These are phyloP conservation scores for Antennarius striatus DNA, from an alignment of 2,113 vertebrate genomes.

Conservation along the genomic window DNA sequence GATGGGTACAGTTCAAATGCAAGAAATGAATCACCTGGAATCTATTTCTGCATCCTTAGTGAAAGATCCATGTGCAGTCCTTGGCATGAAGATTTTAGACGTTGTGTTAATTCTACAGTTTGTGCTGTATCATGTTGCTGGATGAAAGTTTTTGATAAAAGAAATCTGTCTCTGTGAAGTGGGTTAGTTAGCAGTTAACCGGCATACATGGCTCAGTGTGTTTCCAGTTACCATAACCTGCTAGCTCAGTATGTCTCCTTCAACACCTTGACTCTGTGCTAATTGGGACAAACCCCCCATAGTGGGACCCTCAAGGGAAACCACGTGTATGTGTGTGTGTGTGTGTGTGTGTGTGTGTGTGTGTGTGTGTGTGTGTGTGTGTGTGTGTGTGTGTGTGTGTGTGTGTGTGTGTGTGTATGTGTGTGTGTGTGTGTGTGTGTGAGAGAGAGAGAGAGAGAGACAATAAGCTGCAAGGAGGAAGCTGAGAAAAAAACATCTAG, in stretches of 20 bases:
- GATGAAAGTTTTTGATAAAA: slow-evolving; percentile 49
- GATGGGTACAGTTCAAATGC: too few relatives aligned
- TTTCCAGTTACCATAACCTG: slow-evolving; percentile 64
- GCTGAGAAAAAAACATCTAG: too few relatives aligned
- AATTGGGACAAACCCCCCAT: slow-evolving; percentile 68
- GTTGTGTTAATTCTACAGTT: slow-evolving; percentile 33
- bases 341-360: slow-evolving; percentile 20
- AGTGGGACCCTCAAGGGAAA: slow-evolving; percentile 58
- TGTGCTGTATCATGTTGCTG: slow-evolving; percentile 34
- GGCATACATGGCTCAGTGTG: slow-evolving; percentile 51
- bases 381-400: slow-evolving; percentile 21
- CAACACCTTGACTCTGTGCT: slow-evolving; percentile 65
- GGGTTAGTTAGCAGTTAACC: slow-evolving; percentile 66
- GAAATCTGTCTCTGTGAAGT: slow-evolving; percentile 64
- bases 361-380: slow-evolving; percentile 5
- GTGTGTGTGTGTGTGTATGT: slow-evolving; percentile 17
- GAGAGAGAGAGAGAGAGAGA: too few relatives aligned
- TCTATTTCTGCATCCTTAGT: slow-evolving; percentile 4
- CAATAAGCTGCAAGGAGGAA: too few relatives aligned
- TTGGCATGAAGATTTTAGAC: slow-evolving; percentile 38
- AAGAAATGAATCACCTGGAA: too few relatives aligned
- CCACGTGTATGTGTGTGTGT: slow-evolving; percentile 18
- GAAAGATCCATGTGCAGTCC: slow-evolving; percentile 24
- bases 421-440: slow-evolving; percentile 8
- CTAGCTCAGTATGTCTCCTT: slow-evolving; percentile 55